Evolutionary conservation across 2,888 invertebrate species (phyloP), one percentile per base, ranked within the genome.

Genomic region (Mallateleia sp.): DNA sequence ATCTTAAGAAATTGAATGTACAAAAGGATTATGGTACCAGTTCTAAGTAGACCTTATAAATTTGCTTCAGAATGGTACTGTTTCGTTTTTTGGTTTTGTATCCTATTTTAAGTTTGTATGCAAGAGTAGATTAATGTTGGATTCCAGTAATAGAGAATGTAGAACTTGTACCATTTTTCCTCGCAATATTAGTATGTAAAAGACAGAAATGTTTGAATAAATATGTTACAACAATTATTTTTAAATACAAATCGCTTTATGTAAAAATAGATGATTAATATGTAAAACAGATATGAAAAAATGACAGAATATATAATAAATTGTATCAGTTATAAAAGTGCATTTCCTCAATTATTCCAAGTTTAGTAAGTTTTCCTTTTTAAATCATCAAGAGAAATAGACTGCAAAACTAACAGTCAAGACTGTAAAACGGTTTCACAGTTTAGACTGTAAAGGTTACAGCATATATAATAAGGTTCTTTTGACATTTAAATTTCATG

Each of bases 11-110:
- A 58, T 9, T 18, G 22, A 72, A 72, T 71, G 71, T 71, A 71
- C 71, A 71, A 71, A 71, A 71, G 56, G 71, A 71, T 71, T 71
- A 71, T 71, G 71, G 71, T 71, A 71, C 71, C 56, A 71, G 71
- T 56, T 56, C 71, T 56, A 9, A 1, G 11, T 52, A 22, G 50
- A 9, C 1, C 14, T 18, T 18, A 18, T 22, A 52, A 52, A 22
- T 52, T 52, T 11, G 7, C 22, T 52, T 6, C 24, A 22, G 50
- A 52, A 18, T 47, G n/a, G 14, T 66, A 38, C 45, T 45, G 7
- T 64, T 47, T n/a, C 6, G 15, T 64, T 42, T 25, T 64, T 25
- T 45, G 9, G 14, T 25, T 64, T 15, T 24, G 42, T 42, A 22
- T 38, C n/a, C n/a, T n/a, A 56, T 28, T 28, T 15, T 22, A 45